Percentiles rank a stretch among this genome's conserved stretches.
Conservation (phyloP, 2,797 vertebrate genomes). For the Percopsis omiscomaycus region DNA sequence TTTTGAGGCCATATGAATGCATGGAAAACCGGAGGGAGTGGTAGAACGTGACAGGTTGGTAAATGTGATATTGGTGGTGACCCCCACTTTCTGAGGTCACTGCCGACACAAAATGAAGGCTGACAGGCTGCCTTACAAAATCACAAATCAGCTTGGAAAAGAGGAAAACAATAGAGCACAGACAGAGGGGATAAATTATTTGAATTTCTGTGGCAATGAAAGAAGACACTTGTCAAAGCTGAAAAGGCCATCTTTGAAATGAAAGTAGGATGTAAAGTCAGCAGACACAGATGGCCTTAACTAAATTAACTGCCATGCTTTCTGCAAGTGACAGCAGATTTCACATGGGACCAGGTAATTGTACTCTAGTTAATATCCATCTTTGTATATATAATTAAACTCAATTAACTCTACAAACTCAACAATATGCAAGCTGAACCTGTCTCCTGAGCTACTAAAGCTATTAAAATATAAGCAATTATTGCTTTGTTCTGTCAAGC, state of each 20-base stretch:
- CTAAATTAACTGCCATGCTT: neutral
- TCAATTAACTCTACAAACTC: neutral
- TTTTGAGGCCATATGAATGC: slow-evolving; percentile 4
- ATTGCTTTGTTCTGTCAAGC: no score
- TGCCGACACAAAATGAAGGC: slow-evolving; percentile 1
- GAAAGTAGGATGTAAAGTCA: slow-evolving; percentile 2
- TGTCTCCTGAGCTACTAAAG: neutral
- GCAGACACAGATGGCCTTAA: neutral
- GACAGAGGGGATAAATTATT: slow-evolving; percentile 11
- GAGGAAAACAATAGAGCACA: neutral
- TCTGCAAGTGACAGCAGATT: neutral
- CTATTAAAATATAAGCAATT: no score
- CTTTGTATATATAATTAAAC: neutral
- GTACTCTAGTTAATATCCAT: no score
- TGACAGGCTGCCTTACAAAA: slow-evolving; percentile 17
- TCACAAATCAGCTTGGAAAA: slow-evolving; percentile 1
- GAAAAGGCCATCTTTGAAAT: slow-evolving; percentile 23
- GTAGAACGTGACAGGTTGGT: neutral
- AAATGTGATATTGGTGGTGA: slow-evolving; percentile 6
- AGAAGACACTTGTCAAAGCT: slow-evolving; percentile 27
- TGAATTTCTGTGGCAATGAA: slow-evolving; percentile 11
- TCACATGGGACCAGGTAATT: neutral
- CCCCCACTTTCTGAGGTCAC: slow-evolving; percentile 8
- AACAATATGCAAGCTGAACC: neutral
- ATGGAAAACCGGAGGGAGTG: neutral